These are phyloP conservation scores for Thamnophis elegans DNA, from an alignment of 2,797 vertebrate species.

Conservation along the genomic window DNA sequence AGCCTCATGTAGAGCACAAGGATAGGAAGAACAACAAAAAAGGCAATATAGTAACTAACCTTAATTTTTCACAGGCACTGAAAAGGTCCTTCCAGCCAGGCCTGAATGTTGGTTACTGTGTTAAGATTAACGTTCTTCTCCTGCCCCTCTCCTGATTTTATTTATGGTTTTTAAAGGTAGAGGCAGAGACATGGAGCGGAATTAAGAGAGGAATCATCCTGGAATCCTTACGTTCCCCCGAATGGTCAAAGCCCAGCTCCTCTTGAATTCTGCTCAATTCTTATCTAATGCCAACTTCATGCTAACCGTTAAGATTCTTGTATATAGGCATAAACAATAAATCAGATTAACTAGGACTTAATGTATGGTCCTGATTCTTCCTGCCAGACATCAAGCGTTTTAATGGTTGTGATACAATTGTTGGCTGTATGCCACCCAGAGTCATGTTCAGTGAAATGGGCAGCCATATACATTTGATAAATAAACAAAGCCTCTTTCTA, in stretches of 20 bases:
- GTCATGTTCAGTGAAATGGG: background rate
- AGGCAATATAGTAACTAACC: background rate
- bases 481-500: background rate
- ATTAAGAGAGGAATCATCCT: background rate
- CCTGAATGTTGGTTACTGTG: background rate
- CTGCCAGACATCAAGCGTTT: background rate
- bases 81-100: background rate
- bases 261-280: background rate
- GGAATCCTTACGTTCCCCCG: background rate
- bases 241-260: background rate
- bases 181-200: background rate
- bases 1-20: too few species aligned
- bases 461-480: background rate
- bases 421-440: background rate
- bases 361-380: too few species aligned
- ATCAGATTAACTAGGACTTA: background rate
- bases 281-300: background rate
- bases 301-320: too few species aligned
- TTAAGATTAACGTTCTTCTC: background rate
- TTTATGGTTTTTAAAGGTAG: background rate
- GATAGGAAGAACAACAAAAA: background rate
- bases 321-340: background rate
- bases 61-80: background rate
- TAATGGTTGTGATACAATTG: background rate
- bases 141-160: background rate